Conservation (phyloP, 2,888 invertebrate species). For the Mythimna albipuncta region DNA sequence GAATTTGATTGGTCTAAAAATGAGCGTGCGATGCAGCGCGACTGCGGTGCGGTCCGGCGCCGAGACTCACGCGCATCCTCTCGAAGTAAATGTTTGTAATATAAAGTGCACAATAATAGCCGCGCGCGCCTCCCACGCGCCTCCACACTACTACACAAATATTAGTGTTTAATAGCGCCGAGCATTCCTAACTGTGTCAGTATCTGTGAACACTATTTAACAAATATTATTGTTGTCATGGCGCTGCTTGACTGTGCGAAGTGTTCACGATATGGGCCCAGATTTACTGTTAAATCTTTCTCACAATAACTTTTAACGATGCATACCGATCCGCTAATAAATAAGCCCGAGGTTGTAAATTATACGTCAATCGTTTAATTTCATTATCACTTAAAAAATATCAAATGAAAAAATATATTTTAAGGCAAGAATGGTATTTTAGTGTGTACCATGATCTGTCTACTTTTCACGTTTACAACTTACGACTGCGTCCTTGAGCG, state of each 20-base stretch:
- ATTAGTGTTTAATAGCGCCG: slow-evolving; percentile 38
- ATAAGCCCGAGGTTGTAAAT: not conserved
- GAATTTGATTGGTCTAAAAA: not conserved
- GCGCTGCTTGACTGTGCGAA: not conserved
- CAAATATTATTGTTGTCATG: slow-evolving; percentile 19
- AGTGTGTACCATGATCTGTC: not conserved
- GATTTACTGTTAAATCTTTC: not conserved
- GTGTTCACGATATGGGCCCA: not conserved
- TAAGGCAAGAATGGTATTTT: not conserved
- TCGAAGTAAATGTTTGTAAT: slow-evolving; percentile 49
- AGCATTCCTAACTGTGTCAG: slow-evolving; percentile 37
- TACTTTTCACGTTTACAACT: not conserved
- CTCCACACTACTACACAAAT: slow-evolving; percentile 35
- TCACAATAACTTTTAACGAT: not conserved
- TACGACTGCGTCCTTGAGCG: not conserved
- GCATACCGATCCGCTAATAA: not conserved
- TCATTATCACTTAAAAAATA: not conserved
- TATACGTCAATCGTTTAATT: not conserved
- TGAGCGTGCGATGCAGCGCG: not conserved
- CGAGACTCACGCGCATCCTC: slow-evolving; percentile 20
- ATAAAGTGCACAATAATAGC: slow-evolving; percentile 62
- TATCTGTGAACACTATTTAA: slow-evolving; percentile 3
- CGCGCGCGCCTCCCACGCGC: slow-evolving; percentile 40
- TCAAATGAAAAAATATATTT: not conserved
- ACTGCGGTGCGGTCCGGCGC: not conserved